phyloP scores from a whole-genome alignment of 2,888 invertebrate species.

The Drosophila merina region DNA sequence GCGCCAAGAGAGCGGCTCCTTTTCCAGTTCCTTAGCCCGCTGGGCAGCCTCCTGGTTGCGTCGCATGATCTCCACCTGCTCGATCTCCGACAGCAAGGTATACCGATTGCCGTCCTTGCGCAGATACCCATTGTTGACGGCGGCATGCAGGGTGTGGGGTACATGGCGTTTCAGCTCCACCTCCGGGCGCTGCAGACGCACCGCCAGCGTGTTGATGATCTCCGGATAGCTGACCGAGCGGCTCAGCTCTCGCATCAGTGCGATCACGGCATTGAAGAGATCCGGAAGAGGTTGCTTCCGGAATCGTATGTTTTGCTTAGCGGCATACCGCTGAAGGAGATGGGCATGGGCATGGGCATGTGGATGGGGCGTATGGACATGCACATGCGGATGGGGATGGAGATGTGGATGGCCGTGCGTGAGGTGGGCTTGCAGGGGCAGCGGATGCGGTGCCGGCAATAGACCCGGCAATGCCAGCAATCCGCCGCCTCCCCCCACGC shows the following conservation, averaged over 20 bases:
- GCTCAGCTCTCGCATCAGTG: slow-evolving; percentile 46
- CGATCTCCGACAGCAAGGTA: slow-evolving; percentile 53
- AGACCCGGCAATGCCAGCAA: neutral
- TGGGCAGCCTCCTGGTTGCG: slow-evolving; percentile 58
- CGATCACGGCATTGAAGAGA: slow-evolving; percentile 47
- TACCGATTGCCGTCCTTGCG: slow-evolving; percentile 61
- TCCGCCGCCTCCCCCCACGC: neutral
- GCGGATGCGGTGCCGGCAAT: neutral
- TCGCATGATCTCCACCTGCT: slow-evolving; percentile 55
- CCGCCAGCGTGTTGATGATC: slow-evolving; percentile 49
- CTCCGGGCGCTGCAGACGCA: slow-evolving; percentile 51
- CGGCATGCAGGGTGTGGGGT: slow-evolving; percentile 51
- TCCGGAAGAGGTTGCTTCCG: slow-evolving; percentile 47
- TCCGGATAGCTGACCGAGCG: slow-evolving; percentile 65
- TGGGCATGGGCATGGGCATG: neutral
- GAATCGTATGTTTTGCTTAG: neutral
- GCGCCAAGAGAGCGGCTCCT: slow-evolving; percentile 69
- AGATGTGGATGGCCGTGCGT: neutral
- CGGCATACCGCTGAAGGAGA: neutral
- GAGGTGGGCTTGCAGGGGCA: neutral
- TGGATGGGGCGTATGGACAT: neutral
- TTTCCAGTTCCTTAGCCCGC: slow-evolving; percentile 66
- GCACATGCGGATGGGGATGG: neutral
- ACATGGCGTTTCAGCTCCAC: slow-evolving; percentile 62
- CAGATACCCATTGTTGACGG: slow-evolving; percentile 60